Percentiles rank a stretch among this genome's conserved stretches.
Conservation (phyloP, 2,888 invertebrate species). For the Lymantria dispar region DNA sequence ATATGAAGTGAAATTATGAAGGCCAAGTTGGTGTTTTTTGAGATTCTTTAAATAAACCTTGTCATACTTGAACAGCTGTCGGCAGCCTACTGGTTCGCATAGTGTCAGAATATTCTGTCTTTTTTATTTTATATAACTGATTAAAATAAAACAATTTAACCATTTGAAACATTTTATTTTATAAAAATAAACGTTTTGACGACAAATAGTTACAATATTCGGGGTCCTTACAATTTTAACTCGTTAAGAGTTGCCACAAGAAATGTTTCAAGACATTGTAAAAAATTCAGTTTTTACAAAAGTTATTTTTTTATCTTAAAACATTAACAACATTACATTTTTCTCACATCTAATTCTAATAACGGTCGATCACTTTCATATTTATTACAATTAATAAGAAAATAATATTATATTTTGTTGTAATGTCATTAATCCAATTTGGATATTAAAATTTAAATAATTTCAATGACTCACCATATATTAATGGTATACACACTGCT, state of each 20-base stretch:
- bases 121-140: background rate
- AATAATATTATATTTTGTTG: constrained; percentile 56
- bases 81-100: no score
- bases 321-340: constrained; percentile 83
- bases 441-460: background rate
- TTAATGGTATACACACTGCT: constrained; percentile 23
- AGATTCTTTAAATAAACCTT: no score
- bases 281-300: constrained; percentile 86
- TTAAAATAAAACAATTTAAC: constrained; percentile 21
- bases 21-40: no score
- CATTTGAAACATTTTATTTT: constrained; percentile 81
- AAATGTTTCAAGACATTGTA: constrained; percentile 89
- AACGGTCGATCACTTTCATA: constrained; percentile 76
- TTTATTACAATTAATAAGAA: constrained; percentile 67
- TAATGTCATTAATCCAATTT: background rate
- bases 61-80: no score
- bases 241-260: constrained; percentile 66
- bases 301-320: constrained; percentile 85
- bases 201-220: constrained; percentile 82
- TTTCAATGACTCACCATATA: background rate
- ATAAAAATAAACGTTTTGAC: constrained; percentile 84
- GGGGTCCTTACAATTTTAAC: constrained; percentile 78
- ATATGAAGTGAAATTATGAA: no score
- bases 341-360: constrained; percentile 79
- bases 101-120: no score